Base-by-base conservation (phyloP, 2,888 invertebrate genomes). In the Lacanobia oleracea region DNA sequence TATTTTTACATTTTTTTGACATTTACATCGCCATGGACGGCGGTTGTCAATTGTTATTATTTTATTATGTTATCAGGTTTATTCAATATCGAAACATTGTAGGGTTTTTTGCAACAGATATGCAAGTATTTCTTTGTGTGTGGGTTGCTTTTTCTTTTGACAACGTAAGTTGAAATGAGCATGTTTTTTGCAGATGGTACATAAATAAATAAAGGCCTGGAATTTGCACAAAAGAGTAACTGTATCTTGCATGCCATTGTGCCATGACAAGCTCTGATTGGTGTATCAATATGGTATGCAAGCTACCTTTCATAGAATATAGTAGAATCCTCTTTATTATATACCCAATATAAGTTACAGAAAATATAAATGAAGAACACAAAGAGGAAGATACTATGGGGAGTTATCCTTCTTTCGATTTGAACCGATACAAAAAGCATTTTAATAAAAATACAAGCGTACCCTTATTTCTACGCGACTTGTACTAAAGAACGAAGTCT, bases 1-100 rank as follows among this genome's bases (percentile, higher is more conserved):
- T 87, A 90, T 89, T 84, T 87, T 83, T 82, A 79, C 77, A n/a
- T 74, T 79, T 74, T 79, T 88, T 82, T 84, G 88, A 87, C 88
- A 78, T 87, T 87, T 83, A 88, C 83, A 69, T 43, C 54, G 73
- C 64, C 66, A 70, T 83, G 80, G 85, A 86, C 77, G 81, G 84
- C 87, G 86, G 86, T 88, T 88, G 89, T 85, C 89, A 86, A 86
- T 81, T 86, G 71, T 77, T 81, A 80, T 80, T 74, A 72, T 76
- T 81, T 69, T 75, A 68, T 80, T 69, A 75, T 77, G 64, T 67
- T 81, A 67, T 67, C 64, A 37, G 0, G 59, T 64, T 67, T 64
- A 60, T 71, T 56, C 50, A 54, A 65, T 60, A 57, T 40, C 53
- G 45, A 57, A 12, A 72, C 40, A 18, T 63, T 63, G 79, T 63